A percentile compares a stretch with the other conserved stretches of the same genome.
phyloP scores from a whole-genome alignment of 2,888 invertebrate species.

The Sceliomorpha sp. region DNA sequence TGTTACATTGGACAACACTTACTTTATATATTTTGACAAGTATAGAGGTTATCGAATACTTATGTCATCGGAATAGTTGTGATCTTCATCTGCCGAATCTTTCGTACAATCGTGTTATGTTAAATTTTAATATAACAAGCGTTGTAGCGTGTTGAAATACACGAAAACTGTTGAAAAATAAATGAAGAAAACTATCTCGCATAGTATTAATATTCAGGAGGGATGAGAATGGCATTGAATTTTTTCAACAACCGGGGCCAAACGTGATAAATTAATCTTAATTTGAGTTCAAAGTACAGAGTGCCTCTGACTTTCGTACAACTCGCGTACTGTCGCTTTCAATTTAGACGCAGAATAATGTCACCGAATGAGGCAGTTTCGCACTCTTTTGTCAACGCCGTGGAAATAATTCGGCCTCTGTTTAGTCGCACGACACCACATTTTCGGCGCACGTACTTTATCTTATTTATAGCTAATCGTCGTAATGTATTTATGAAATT shows the following conservation, averaged over 20 bases:
- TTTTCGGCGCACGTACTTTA: conserved; percentile 7
- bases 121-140: too few relatives aligned
- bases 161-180: too few relatives aligned
- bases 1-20: too few relatives aligned
- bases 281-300: conserved; percentile 38
- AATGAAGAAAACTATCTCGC: conserved; percentile 11
- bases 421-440: conserved; percentile 1
- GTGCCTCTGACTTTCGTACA: conserved; percentile 14
- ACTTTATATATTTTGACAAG: too few relatives aligned
- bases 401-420: conserved; percentile 8
- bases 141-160: too few relatives aligned
- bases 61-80: too few relatives aligned
- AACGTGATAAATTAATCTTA: conserved; percentile 49
- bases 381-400: conserved; percentile 7
- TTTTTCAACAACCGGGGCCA: conserved; percentile 31
- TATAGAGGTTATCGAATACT: too few relatives aligned
- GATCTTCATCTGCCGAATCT: too few relatives aligned
- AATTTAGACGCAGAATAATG: conserved; percentile 32
- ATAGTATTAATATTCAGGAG: conserved; percentile 24
- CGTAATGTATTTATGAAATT: conserved; percentile 40
- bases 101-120: too few relatives aligned
- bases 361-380: conserved; percentile 5
- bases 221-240: conserved; percentile 27
- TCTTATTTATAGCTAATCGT: conserved; percentile 38
- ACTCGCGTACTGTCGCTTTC: conserved; percentile 3